phyloP scores from a whole-genome alignment of 37 sponge, comb jelly and placozoan genomes.

The Aphrocallistes beatrix region DNA sequence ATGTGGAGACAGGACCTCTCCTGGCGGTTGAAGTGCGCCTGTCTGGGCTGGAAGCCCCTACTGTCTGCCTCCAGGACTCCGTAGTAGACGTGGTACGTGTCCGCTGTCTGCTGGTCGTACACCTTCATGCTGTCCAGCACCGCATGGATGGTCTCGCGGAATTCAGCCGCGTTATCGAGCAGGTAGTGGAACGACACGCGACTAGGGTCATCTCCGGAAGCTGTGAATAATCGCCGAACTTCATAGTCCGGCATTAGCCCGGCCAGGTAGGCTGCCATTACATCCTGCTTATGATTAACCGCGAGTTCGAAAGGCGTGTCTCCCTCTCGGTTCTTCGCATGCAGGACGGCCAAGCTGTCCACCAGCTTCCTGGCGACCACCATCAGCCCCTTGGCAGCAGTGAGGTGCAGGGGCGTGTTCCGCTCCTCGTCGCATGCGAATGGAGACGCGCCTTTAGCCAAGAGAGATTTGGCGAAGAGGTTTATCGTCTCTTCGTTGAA shows the following conservation, averaged over 20 bases:
- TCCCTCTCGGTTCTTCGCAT: conserved; percentile 21
- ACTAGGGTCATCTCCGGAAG: not conserved
- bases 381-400: conserved; percentile 15
- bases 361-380: conserved; percentile 30
- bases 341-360: conserved; percentile 11
- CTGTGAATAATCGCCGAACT: conserved; percentile 10
- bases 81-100: conserved; percentile 33
- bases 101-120: not conserved
- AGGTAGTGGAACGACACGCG: not conserved
- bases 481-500: not conserved
- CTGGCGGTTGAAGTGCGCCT: conserved; percentile 24
- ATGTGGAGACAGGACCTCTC: conserved; percentile 46
- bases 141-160: conserved; percentile 31
- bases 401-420: conserved; percentile 38
- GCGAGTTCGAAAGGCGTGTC: conserved; percentile 39
- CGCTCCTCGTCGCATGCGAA: not conserved
- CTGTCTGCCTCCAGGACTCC: conserved; percentile 45
- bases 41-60: conserved; percentile 34
- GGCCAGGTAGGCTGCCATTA: conserved; percentile 25
- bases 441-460: conserved; percentile 22
- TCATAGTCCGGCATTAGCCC: conserved; percentile 25
- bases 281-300: conserved; percentile 22
- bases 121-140: conserved; percentile 57
- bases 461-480: conserved; percentile 21
- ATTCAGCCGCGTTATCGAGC: not conserved